Percentiles rank a stretch among this genome's conserved stretches.
phyloP scores from a whole-genome alignment of 2,113 vertebrate species.

The Bothrops jararaca region DNA sequence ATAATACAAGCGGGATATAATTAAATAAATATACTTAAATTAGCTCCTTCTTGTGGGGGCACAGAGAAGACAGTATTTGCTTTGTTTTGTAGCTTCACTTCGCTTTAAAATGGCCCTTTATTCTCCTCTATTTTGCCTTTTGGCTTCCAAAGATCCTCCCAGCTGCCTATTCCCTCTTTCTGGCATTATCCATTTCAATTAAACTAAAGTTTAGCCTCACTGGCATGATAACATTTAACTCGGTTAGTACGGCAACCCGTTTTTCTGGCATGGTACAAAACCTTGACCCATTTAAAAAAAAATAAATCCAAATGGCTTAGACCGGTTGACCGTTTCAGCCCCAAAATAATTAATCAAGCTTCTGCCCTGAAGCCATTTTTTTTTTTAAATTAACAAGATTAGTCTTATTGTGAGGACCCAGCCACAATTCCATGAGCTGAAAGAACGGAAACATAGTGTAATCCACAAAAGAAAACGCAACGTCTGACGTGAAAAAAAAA shows the following conservation, averaged over 20 bases:
- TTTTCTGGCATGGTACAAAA: neutral
- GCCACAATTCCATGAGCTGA: too few relatives aligned
- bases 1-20: too few relatives aligned
- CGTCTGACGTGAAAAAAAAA: neutral
- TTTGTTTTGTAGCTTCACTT: neutral
- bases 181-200: neutral
- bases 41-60: neutral
- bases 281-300: neutral
- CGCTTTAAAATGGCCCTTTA: neutral
- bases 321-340: neutral
- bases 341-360: neutral
- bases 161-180: neutral
- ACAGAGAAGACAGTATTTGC: neutral
- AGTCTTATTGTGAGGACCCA: neutral
- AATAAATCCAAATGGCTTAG: neutral
- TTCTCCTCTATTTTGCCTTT: neutral
- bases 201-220: neutral
- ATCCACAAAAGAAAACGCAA: too few relatives aligned
- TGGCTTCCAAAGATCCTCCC: neutral
- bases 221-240: neutral
- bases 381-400: neutral
- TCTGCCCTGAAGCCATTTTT: neutral
- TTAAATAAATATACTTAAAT: neutral
- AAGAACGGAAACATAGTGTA: too few relatives aligned
- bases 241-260: neutral